phyloP scores from a whole-genome alignment of 2,888 invertebrate species.

The Strigamia transsilvanica region DNA sequence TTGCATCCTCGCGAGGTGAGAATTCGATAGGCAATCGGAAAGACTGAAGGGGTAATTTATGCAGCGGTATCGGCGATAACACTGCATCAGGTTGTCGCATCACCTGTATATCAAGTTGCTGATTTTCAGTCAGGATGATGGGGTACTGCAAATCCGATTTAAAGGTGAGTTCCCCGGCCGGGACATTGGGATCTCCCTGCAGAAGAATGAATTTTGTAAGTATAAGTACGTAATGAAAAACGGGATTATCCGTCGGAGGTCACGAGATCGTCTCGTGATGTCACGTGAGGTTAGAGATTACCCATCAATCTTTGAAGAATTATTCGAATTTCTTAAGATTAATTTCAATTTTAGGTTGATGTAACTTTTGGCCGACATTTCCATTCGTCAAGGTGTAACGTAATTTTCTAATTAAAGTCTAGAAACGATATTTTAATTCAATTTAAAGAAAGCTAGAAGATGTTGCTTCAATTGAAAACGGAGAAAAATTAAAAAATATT shows the following conservation, averaged over 20 bases:
- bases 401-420: no score
- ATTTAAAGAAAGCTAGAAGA: no score
- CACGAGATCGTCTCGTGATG: no score
- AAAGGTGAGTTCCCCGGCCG: conserved; percentile 61
- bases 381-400: no score
- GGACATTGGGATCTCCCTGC: conserved; percentile 63
- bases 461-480: no score
- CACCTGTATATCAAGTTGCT: conserved; percentile 59
- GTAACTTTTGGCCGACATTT: no score
- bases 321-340: no score
- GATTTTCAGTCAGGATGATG: conserved; percentile 59
- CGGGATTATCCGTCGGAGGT: neutral
- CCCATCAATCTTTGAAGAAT: no score
- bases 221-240: neutral
- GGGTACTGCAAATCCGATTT: conserved; percentile 60
- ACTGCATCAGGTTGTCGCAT: conserved; percentile 58
- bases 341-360: no score
- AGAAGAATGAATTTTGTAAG: neutral
- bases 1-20: neutral
- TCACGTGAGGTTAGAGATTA: neutral
- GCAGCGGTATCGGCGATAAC: conserved; percentile 51
- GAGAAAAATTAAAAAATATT: no score
- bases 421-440: no score
- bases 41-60: conserved; percentile 59
- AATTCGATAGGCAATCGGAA: conserved; percentile 59